Evolutionary conservation across 2,888 invertebrate genomes (phyloP).

Genomic region (Protophormia terraenovae): DNA sequence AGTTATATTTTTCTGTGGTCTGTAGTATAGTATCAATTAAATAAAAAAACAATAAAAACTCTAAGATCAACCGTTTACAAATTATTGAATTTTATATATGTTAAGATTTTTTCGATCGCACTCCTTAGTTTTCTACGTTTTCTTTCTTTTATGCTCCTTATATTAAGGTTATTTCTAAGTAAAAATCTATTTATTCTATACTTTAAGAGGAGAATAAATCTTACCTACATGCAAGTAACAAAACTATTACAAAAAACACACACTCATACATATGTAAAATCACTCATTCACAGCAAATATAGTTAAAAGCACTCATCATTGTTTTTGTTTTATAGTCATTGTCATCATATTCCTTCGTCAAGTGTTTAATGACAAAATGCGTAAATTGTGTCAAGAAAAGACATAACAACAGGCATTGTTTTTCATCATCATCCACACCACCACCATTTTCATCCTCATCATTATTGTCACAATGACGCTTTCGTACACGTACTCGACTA

Average conservation of each 20-base stretch:
- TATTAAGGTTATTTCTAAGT: too few relatives aligned
- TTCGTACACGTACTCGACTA: not conserved
- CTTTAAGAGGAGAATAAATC: too few relatives aligned
- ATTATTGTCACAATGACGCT: not conserved
- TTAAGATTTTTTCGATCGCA: too few relatives aligned
- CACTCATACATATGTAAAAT: not conserved
- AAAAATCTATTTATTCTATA: too few relatives aligned
- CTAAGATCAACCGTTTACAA: too few relatives aligned
- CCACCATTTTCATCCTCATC: not conserved
- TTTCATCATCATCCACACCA: constrained; percentile 37
- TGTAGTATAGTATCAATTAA: too few relatives aligned
- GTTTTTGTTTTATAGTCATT: constrained; percentile 26
- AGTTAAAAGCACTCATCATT: constrained; percentile 14
- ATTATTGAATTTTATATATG: too few relatives aligned
- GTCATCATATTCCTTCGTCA: constrained; percentile 46
- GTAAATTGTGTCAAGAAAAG: constrained; percentile 77
- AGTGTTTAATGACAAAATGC: constrained; percentile 79
- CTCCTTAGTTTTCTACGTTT: too few relatives aligned
- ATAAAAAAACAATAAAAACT: too few relatives aligned
- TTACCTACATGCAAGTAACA: not conserved
- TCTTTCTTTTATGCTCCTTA: too few relatives aligned
- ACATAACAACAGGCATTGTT: constrained; percentile 69
- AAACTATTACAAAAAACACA: not conserved
- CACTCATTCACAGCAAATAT: not conserved
- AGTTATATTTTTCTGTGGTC: too few relatives aligned